These are phyloP conservation scores for Cottus gobio DNA, from an alignment of 2,113 vertebrate genomes.

Conservation along the genomic window DNA sequence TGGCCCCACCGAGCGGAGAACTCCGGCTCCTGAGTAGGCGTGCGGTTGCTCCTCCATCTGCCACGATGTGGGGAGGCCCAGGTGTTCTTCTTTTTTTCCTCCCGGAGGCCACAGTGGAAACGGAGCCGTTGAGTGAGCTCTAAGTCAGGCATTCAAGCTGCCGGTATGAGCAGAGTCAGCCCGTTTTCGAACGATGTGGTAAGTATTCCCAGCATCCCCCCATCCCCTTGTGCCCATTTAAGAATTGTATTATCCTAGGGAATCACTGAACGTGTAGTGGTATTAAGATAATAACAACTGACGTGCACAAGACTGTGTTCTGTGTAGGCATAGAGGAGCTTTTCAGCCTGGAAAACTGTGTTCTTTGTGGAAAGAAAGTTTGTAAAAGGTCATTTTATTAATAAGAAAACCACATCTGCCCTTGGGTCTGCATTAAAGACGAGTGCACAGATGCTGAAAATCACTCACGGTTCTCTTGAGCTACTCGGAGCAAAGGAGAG, in stretches of 20 bases:
- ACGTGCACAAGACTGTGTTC: conserved; percentile 7
- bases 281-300: conserved; percentile 61
- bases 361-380: conserved; percentile 24
- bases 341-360: not conserved
- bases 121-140: conserved; percentile 42
- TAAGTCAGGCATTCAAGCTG: conserved; percentile 59
- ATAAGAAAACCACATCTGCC: not conserved
- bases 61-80: conserved; percentile 77
- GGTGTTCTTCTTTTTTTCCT: conserved; percentile 49
- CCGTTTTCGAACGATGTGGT: conserved; percentile 43
- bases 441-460: conserved; percentile 11
- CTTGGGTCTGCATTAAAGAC: not conserved
- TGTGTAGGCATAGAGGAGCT: conserved; percentile 8
- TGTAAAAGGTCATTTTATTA: not conserved
- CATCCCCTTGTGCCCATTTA: conserved; percentile 32
- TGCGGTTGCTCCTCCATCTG: conserved; percentile 63
- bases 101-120: conserved; percentile 71
- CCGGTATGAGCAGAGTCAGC: conserved; percentile 65
- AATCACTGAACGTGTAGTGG: conserved; percentile 55
- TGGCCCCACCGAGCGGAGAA: conserved; percentile 68
- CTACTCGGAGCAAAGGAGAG: conserved; percentile 10
- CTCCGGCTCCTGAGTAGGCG: conserved; percentile 59
- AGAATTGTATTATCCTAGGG: conserved; percentile 58
- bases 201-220: conserved; percentile 48
- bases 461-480: not conserved